These are phyloP conservation scores for Tethea ocularis DNA, from an alignment of 2,888 invertebrate species.

Conservation along the genomic window DNA sequence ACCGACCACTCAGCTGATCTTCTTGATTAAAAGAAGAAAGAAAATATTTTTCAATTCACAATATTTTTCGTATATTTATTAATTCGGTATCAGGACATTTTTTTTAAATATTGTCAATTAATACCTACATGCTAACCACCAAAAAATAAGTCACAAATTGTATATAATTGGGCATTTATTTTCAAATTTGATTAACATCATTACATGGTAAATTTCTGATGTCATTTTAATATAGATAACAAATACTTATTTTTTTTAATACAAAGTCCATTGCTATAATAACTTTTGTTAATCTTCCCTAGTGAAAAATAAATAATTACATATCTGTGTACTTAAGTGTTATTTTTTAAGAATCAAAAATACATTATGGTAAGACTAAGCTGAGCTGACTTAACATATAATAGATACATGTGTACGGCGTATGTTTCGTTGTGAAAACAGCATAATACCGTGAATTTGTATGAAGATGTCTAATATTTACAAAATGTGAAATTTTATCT, in stretches of 20 bases:
- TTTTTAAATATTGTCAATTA: background rate
- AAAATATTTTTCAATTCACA: no score
- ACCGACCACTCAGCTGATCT: no score
- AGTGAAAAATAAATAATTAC: background rate
- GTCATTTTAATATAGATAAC: background rate
- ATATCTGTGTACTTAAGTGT: background rate
- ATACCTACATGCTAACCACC: background rate
- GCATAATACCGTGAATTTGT: constrained; percentile 59
- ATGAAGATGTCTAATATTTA: constrained; percentile 76
- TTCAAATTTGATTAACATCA: background rate
- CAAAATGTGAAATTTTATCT: constrained; percentile 81
- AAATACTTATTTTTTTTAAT: constrained; percentile 4
- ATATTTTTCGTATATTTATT: no score
- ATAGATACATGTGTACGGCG: constrained; percentile 56
- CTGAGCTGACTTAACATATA: constrained; percentile 39
- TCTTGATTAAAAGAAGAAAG: no score
- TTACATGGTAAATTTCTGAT: background rate
- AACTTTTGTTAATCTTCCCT: background rate
- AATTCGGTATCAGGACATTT: no score
- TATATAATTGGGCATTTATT: background rate
- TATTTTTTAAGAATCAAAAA: background rate
- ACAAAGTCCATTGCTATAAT: background rate
- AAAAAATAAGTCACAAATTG: background rate
- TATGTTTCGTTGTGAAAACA: constrained; percentile 60
- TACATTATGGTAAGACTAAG: constrained; percentile 15